Conservation (phyloP, 2,888 invertebrate genomes). For the Plagodis dolabraria region DNA sequence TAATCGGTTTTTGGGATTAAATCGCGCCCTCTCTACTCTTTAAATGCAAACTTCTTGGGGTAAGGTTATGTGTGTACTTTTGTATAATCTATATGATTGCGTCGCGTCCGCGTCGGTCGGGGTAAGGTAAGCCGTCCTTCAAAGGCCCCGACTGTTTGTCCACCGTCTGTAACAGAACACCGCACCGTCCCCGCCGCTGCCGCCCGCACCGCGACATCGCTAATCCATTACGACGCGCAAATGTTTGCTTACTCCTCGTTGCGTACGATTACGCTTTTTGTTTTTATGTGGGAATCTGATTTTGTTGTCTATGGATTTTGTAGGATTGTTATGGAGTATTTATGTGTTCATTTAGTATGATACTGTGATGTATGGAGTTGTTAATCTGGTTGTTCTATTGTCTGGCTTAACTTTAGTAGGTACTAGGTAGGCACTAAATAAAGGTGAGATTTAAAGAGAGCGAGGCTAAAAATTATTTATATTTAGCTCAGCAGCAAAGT, state of each 20-base stretch:
- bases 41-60: too few relatives aligned
- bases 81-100: background rate
- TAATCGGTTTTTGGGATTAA: too few relatives aligned
- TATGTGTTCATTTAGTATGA: too few relatives aligned
- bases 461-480: too few relatives aligned
- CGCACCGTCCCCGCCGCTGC: constrained; percentile 22
- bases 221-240: constrained; percentile 70
- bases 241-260: constrained; percentile 55
- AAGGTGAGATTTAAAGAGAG: too few relatives aligned
- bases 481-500: too few relatives aligned
- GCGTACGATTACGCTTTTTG: constrained; percentile 58
- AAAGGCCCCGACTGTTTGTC: constrained; percentile 55
- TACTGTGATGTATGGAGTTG: too few relatives aligned
- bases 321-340: background rate
- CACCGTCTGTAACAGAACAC: constrained; percentile 60
- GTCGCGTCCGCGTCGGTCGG: background rate
- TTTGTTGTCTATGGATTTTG: constrained; percentile 27
- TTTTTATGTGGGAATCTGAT: constrained; percentile 45
- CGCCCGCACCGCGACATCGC: constrained; percentile 55
- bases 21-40: too few relatives aligned
- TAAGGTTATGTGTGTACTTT: too few relatives aligned
- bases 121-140: constrained; percentile 14
- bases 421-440: too few relatives aligned
- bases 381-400: too few relatives aligned
- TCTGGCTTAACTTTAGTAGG: too few relatives aligned